phyloP scores from a whole-genome alignment of 2,888 invertebrate genomes.

The Caenorhabditis panamensis region DNA sequence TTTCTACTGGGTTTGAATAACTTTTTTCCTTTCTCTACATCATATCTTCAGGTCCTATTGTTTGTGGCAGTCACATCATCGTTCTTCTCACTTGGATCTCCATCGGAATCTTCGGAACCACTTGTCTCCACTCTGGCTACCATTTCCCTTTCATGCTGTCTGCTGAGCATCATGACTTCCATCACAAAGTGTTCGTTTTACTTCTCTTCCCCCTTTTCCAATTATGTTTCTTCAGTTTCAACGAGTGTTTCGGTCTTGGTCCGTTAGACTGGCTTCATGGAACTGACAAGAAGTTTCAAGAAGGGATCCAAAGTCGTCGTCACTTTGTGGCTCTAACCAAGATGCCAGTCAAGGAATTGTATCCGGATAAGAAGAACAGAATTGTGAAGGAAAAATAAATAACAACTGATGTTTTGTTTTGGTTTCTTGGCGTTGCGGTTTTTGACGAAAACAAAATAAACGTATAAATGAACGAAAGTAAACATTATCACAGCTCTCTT shows the following conservation, averaged over 20 bases:
- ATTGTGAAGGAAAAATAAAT: not conserved
- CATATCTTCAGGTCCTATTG: no score
- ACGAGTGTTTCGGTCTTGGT: not conserved
- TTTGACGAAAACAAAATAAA: not conserved
- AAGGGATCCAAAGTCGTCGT: not conserved
- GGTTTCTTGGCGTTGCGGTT: conserved; percentile 84
- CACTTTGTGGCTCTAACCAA: not conserved
- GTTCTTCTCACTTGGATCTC: no score
- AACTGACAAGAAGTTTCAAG: not conserved
- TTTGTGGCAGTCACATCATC: no score
- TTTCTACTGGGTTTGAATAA: no score
- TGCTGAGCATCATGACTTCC: no score
- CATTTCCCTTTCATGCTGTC: no score
- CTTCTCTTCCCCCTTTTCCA: no score
- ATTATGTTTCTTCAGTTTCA: no score
- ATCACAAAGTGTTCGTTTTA: no score
- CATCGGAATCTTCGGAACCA: no score
- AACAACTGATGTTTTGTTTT: not conserved
- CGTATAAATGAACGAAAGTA: not conserved
- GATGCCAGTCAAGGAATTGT: not conserved
- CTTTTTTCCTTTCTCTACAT: no score
- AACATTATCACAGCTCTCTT: conserved; percentile 24
- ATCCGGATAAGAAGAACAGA: not conserved
- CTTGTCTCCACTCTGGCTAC: no score
- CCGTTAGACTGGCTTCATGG: not conserved